Evolutionary conservation across 1,140 invertebrate genomes (phyloP), one percentile per base, ranked within the genome.

Genomic region (Geopemphigus sp.): DNA sequence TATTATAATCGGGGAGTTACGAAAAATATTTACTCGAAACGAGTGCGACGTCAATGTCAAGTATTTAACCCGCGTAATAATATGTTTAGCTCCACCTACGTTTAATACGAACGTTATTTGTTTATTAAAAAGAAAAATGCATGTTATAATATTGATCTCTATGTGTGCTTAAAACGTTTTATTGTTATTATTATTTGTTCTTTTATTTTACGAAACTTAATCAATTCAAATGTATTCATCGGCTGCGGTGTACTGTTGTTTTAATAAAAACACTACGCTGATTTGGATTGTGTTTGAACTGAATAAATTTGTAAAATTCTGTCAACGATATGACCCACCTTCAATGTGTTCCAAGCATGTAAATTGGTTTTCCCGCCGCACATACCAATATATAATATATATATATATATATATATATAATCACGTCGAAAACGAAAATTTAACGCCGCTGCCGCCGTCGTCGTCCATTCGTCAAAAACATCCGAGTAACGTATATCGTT

Each of bases 261-360:
- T 61, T 17, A 39, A 57, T 22, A 12, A 39, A 76, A 22, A 73
- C 14, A 76, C 8, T 39, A 39, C 17, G 56, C 29, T 76, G 56
- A 76, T 59, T 56, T 57, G 32, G 45, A 45, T 76, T 56, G 53
- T 56, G 26, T 39, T 76, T 17, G 39, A 76, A 76, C 53, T 54
- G 70, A 73, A 32, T 32, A n/a, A 56, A 61, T 39, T 39, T 57
- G 73, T 76, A 39, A 76, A 54, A 12, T 76, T 59, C 59, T 59
- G 29, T 57, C 73, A 76, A 76, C 73, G 73, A 76, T 76, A 61
- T 61, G 73, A 76, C 73, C 73, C 73, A 76, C 73, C 73, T 59
- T 76, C 73, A 76, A 57, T 59, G 73, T 76, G 56, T 59, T 59
- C 73, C 73, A 59, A 76, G 73, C 73, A 76, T 76, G 73, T 45